These are phyloP conservation scores for Anthoptus insignis DNA, from an alignment of 2,888 invertebrate species.

Conservation along the genomic window DNA sequence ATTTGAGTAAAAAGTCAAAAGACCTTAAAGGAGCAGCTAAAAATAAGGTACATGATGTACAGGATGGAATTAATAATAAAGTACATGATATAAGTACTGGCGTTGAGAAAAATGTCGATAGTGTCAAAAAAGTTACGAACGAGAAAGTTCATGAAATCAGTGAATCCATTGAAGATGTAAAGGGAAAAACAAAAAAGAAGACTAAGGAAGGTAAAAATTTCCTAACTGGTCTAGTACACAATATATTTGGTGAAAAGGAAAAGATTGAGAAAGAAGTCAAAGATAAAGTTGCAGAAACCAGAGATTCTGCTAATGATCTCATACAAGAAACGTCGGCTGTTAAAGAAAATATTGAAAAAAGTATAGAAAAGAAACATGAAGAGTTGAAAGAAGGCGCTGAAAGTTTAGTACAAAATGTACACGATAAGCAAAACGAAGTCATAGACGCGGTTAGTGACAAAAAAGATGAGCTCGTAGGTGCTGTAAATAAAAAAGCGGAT, in stretches of 20 bases:
- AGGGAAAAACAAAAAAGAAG: constrained; percentile 75
- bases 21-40: constrained; percentile 63
- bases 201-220: constrained; percentile 80
- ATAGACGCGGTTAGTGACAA: constrained; percentile 56
- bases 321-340: constrained; percentile 67
- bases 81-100: constrained; percentile 66
- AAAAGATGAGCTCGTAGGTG: constrained; percentile 53
- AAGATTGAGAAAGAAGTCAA: constrained; percentile 77
- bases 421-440: constrained; percentile 48
- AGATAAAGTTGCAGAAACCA: constrained; percentile 69
- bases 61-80: constrained; percentile 64
- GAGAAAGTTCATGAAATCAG: constrained; percentile 56
- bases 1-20: constrained; percentile 61
- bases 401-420: constrained; percentile 54
- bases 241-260: constrained; percentile 80
- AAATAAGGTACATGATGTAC: constrained; percentile 61
- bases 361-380: constrained; percentile 59
- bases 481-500: constrained; percentile 49
- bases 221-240: constrained; percentile 77
- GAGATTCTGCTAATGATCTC: constrained; percentile 70
- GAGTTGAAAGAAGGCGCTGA: constrained; percentile 52
- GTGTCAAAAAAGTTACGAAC: constrained; percentile 60
- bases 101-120: constrained; percentile 65
- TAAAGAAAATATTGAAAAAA: constrained; percentile 67
- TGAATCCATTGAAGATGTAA: constrained; percentile 65